These are phyloP conservation scores for Phoenicopterus ruber DNA, from an alignment of 2,113 vertebrate genomes.

Conservation along the genomic window DNA sequence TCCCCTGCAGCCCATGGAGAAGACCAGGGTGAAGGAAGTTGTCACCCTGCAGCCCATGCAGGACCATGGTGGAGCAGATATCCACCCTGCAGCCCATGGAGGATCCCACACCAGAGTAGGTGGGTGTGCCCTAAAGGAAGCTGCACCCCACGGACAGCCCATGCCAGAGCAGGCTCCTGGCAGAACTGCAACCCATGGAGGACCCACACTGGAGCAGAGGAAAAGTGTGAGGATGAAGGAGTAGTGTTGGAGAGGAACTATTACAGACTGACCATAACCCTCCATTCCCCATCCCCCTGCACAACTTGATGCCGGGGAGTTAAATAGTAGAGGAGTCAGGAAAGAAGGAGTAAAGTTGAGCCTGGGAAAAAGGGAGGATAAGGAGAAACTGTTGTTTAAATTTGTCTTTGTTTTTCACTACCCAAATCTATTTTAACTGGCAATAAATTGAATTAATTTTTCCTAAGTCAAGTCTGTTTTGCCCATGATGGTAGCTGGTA, in stretches of 20 bases:
- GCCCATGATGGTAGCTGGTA: too few species aligned
- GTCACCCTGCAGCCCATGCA: too few species aligned
- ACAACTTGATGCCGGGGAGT: accelerated
- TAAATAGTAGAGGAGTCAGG: background rate
- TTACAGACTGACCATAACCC: too few species aligned
- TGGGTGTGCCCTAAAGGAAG: background rate
- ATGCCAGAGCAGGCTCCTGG: background rate
- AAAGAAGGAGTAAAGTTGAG: background rate
- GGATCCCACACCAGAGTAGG: accelerated
- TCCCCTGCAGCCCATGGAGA: too few species aligned
- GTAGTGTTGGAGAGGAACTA: too few species aligned
- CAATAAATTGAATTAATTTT: too few species aligned
- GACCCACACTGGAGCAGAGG: background rate
- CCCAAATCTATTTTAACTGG: too few species aligned
- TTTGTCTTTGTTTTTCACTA: background rate
- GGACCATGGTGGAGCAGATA: too few species aligned
- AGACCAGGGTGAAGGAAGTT: too few species aligned
- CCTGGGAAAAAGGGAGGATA: background rate
- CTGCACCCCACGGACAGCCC: background rate
- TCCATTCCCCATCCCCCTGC: background rate
- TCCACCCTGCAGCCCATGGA: background rate
- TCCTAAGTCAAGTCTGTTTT: too few species aligned
- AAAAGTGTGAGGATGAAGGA: too few species aligned
- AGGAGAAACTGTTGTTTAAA: background rate
- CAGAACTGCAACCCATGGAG: background rate